These are phyloP conservation scores for Maconellicoccus hirsutus DNA, from an alignment of 1,140 invertebrate species.

Conservation along the genomic window DNA sequence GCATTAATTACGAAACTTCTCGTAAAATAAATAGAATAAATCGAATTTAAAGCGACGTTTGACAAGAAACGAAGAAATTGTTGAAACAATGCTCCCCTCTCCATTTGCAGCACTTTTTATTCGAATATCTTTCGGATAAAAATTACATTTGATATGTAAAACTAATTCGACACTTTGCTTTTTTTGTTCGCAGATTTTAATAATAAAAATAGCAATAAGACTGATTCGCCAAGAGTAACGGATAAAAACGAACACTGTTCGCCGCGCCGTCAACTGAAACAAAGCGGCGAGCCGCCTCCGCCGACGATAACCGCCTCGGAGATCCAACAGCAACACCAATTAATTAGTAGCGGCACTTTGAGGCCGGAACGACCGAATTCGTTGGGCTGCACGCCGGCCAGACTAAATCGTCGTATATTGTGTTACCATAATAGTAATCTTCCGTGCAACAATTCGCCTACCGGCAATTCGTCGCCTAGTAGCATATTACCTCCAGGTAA, in stretches of 20 bases:
- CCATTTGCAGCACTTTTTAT: no score
- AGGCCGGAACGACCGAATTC: conserved; percentile 28
- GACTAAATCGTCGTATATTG: conserved; percentile 25
- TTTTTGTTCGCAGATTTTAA: conserved; percentile 7
- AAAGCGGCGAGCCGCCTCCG: conserved; percentile 10
- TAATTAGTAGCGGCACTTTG: conserved; percentile 2
- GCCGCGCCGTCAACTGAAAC: neutral
- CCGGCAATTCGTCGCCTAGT: conserved; percentile 13
- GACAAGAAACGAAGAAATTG: no score
- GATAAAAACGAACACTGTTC: conserved; percentile 15
- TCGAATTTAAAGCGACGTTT: no score
- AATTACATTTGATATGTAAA: no score
- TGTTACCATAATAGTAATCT: conserved; percentile 27
- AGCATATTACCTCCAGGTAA: conserved; percentile 18
- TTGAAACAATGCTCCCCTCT: no score
- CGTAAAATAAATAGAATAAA: no score
- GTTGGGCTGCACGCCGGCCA: conserved; percentile 23
- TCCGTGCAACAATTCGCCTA: conserved; percentile 16
- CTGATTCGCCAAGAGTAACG: conserved; percentile 12
- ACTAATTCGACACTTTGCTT: neutral
- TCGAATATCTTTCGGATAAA: no score
- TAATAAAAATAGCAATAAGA: conserved; percentile 20
- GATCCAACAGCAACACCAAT: conserved; percentile 14
- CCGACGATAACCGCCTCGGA: neutral
- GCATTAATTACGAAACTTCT: no score